phyloP scores from a whole-genome alignment of 2,888 invertebrate species.

The Lomographa bimaculata region DNA sequence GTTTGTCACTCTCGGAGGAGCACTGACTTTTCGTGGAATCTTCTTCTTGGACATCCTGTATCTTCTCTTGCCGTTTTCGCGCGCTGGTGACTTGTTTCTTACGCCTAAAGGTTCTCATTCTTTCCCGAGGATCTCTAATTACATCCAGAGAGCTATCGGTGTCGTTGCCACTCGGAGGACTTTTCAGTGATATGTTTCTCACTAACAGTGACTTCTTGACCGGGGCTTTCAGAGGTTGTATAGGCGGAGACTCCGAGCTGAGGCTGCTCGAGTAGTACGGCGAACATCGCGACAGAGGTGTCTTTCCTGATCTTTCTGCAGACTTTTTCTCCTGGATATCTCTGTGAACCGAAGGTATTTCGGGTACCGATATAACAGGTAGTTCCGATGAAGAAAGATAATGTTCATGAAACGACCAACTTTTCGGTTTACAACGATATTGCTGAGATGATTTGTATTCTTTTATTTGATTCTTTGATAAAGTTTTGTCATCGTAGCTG shows the following conservation, averaged over 20 bases:
- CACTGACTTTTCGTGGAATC: constrained; percentile 78
- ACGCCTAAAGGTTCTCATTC: constrained; percentile 87
- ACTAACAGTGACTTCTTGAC: constrained; percentile 86
- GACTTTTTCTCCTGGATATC: constrained; percentile 73
- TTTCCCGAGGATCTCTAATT: constrained; percentile 86
- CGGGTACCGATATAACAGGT: constrained; percentile 81
- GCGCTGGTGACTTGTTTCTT: constrained; percentile 85
- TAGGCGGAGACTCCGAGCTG: constrained; percentile 89
- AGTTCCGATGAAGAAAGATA: constrained; percentile 82
- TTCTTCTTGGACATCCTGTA: constrained; percentile 80
- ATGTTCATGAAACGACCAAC: constrained; percentile 86
- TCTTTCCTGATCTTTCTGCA: constrained; percentile 75
- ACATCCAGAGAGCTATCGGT: constrained; percentile 88
- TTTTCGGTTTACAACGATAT: constrained; percentile 83
- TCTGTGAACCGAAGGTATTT: constrained; percentile 71
- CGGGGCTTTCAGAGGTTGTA: constrained; percentile 85
- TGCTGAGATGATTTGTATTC: constrained; percentile 84
- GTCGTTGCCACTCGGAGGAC: constrained; percentile 89
- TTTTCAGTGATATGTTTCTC: constrained; percentile 85
- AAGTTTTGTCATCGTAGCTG: constrained; percentile 86
- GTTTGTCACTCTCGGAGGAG: constrained; percentile 78
- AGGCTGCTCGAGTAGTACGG: constrained; percentile 90
- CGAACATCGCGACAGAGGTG: constrained; percentile 86
- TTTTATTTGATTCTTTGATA: constrained; percentile 85
- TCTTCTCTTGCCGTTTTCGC: constrained; percentile 82